phyloP scores from a whole-genome alignment of 2,797 vertebrate species.

The Rhabdophis nuchalis region DNA sequence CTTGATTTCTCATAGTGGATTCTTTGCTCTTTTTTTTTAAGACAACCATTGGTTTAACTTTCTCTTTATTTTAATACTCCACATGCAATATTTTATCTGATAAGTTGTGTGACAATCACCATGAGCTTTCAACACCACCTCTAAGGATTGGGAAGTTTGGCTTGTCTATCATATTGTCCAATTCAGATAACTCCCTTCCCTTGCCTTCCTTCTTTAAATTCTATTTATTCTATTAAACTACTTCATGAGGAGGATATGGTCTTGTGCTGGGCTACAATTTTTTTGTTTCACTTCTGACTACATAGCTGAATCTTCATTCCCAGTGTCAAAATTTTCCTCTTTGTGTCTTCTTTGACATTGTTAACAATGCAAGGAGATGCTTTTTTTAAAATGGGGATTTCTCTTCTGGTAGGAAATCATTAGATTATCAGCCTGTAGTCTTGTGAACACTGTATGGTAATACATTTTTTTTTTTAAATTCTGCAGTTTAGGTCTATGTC shows the following conservation, averaged over 20 bases:
- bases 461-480: background rate
- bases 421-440: background rate
- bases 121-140: background rate
- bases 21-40: background rate
- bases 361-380: background rate
- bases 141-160: background rate
- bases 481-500: background rate
- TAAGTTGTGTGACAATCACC: background rate
- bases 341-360: background rate
- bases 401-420: background rate
- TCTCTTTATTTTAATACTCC: background rate
- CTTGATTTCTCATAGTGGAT: background rate
- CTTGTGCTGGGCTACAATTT: background rate
- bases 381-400: background rate
- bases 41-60: background rate
- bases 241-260: background rate
- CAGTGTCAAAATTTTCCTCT: background rate
- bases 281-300: background rate
- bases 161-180: background rate
- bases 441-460: background rate
- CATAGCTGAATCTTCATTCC: background rate
- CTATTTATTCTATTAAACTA: background rate
- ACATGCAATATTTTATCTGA: background rate
- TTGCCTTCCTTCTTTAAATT: background rate
- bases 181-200: background rate